Evolutionary conservation across 2,113 vertebrate species (phyloP).

Genomic region (Thalassoma bifasciatum): DNA sequence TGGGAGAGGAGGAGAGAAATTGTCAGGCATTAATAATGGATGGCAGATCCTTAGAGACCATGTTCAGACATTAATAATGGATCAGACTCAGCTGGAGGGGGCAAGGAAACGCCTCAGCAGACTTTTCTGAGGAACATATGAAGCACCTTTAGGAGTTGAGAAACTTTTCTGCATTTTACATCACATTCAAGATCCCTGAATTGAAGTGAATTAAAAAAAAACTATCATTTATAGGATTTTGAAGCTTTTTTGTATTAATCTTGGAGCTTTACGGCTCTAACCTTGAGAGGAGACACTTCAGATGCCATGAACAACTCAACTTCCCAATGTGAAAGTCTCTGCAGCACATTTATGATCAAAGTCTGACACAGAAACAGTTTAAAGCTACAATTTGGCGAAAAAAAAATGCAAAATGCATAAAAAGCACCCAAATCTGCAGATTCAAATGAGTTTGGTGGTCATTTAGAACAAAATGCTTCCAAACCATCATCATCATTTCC

Average conservation of each 20-base stretch:
- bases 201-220: too few species aligned
- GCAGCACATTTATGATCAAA: background rate
- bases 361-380: background rate
- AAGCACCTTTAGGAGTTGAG: too few species aligned
- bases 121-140: slow-evolving; percentile 38
- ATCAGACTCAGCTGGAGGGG: slow-evolving; percentile 69
- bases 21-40: slow-evolving; percentile 76
- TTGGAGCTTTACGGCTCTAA: too few species aligned
- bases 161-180: background rate
- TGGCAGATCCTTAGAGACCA: slow-evolving; percentile 64
- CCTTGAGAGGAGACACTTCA: too few species aligned
- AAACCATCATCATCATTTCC: slow-evolving; percentile 17
- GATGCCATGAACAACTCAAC: too few species aligned
- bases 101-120: slow-evolving; percentile 40
- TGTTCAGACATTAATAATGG: slow-evolving; percentile 77
- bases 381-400: background rate
- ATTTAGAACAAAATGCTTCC: background rate
- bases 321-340: too few species aligned
- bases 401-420: background rate
- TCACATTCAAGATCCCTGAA: background rate
- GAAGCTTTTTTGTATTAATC: too few species aligned
- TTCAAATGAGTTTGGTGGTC: background rate
- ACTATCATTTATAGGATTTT: too few species aligned
- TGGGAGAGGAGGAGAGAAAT: slow-evolving; percentile 59
- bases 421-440: background rate